phyloP scores from a whole-genome alignment of 2,113 vertebrate genomes.

The Leptodactylus fuscus region DNA sequence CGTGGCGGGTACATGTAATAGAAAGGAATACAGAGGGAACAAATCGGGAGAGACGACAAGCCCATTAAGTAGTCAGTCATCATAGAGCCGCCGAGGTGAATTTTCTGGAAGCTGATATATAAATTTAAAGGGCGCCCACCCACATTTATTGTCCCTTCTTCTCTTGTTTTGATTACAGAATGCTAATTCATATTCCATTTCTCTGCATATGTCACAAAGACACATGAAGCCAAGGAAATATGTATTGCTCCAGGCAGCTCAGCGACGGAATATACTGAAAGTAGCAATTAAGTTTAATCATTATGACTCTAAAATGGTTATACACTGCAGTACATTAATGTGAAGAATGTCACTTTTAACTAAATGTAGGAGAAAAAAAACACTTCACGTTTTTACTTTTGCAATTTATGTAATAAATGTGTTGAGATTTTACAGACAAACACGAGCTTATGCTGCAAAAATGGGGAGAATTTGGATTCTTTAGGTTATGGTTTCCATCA shows the following conservation, averaged over 20 bases:
- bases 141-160: conserved; percentile 36
- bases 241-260: not conserved
- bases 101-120: conserved; percentile 42
- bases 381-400: not conserved
- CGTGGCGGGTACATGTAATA: conserved; percentile 8
- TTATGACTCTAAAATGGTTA: conserved; percentile 16
- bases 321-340: conserved; percentile 16
- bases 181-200: not conserved
- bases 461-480: not conserved
- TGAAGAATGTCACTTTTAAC: not conserved
- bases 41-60: conserved; percentile 7
- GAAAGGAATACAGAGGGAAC: conserved; percentile 37
- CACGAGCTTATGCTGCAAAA: not conserved
- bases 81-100: not conserved
- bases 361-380: not conserved
- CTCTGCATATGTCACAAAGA: conserved; percentile 14
- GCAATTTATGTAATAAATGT: conserved; percentile 1
- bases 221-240: not conserved
- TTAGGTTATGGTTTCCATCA: too few relatives aligned
- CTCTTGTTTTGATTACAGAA: conserved; percentile 19
- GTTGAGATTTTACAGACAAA: not conserved
- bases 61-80: conserved; percentile 39
- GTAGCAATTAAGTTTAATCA: conserved; percentile 20
- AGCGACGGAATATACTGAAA: not conserved
- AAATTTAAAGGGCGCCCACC: conserved; percentile 35